Evolutionary conservation across 2,113 vertebrate genomes (phyloP).

Genomic region (Eclectus roratus): DNA sequence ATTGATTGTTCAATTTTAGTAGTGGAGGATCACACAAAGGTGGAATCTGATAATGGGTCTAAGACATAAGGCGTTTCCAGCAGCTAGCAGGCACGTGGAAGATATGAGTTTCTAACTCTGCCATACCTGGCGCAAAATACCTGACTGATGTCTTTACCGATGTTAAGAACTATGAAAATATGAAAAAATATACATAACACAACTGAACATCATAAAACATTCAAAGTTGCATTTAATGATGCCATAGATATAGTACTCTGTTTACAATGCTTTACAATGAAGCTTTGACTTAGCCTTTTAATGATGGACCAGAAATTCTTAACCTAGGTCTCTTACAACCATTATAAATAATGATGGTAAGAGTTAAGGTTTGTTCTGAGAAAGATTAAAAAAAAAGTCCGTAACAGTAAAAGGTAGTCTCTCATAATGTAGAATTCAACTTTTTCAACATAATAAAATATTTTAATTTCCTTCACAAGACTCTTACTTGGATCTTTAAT

Average conservation of each 20-base stretch:
- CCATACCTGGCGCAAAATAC: neutral
- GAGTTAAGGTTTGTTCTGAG: neutral
- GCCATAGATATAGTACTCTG: neutral
- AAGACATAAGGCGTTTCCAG: neutral
- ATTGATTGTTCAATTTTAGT: neutral
- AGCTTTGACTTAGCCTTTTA: neutral
- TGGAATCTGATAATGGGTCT: neutral
- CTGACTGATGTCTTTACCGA: neutral
- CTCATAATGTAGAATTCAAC: neutral
- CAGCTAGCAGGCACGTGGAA: neutral
- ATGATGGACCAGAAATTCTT: neutral
- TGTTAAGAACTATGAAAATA: neutral
- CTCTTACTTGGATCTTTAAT: neutral
- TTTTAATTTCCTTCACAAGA: conserved; percentile 3
- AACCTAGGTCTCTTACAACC: neutral
- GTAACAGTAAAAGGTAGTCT: neutral
- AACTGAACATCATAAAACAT: neutral
- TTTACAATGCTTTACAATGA: neutral
- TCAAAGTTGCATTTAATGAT: neutral
- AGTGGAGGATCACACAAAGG: neutral
- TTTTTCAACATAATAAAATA: conserved; percentile 11
- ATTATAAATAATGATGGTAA: neutral
- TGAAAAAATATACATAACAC: neutral
- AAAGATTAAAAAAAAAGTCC: neutral
- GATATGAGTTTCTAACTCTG: neutral